phyloP scores from a whole-genome alignment of 1,140 invertebrate genomes.

The Hydropsyche tenuis region DNA sequence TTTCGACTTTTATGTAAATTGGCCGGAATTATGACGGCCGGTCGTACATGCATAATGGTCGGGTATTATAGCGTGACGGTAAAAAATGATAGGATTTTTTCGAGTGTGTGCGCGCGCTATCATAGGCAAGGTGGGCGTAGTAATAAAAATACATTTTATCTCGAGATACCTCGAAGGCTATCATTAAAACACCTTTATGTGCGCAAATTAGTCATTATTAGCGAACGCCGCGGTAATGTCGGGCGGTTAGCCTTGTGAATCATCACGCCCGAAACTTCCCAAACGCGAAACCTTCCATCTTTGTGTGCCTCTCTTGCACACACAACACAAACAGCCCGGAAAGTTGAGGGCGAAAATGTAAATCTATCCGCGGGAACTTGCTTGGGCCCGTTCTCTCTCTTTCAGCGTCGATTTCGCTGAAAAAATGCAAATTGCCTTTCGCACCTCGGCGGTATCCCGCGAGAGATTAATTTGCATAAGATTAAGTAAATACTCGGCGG shows the following conservation, averaged over 20 bases:
- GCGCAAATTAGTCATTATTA: conserved; percentile 42
- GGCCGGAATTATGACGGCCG: conserved; percentile 28
- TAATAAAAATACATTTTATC: conserved; percentile 39
- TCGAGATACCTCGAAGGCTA: conserved; percentile 35
- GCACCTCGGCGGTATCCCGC: conserved; percentile 18
- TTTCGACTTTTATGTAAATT: conserved; percentile 32
- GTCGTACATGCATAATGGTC: conserved; percentile 22
- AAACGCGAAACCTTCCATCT: background rate
- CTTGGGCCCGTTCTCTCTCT: background rate
- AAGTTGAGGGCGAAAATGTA: conserved; percentile 6
- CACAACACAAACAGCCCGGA: no score
- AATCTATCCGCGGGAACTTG: background rate
- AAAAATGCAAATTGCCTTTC: conserved; percentile 26
- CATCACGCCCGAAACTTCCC: conserved; percentile 28
- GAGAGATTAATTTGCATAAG: conserved; percentile 24
- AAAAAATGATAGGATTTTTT: conserved; percentile 39
- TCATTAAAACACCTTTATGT: conserved; percentile 40
- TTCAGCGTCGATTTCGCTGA: conserved; percentile 12
- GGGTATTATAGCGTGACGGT: conserved; percentile 32
- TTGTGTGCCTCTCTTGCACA: background rate
- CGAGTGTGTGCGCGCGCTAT: background rate
- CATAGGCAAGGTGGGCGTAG: conserved; percentile 29
- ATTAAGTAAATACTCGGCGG: conserved; percentile 26
- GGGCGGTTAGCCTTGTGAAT: conserved; percentile 36
- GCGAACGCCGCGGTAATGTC: conserved; percentile 32